These are phyloP conservation scores for Arrhamphus sclerolepis DNA, from an alignment of 2,797 vertebrate species.

Conservation along the genomic window DNA sequence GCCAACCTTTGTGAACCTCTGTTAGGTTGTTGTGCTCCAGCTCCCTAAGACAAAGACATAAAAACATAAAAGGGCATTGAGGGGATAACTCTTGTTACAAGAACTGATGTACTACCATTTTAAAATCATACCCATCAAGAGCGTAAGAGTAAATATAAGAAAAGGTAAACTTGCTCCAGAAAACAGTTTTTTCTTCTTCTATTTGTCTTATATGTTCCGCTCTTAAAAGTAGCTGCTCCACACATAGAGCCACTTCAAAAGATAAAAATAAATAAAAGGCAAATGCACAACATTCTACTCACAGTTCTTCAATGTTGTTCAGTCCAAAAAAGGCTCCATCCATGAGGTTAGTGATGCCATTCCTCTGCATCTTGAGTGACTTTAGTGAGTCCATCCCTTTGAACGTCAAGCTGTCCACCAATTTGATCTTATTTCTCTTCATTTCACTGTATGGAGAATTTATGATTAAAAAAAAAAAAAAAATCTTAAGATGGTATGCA, in stretches of 20 bases:
- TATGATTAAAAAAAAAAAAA: no score
- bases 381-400: constrained; percentile 94
- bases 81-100: background rate
- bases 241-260: background rate
- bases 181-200: no score
- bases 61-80: constrained; percentile 6
- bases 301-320: constrained; percentile 96
- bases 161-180: background rate
- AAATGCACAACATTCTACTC: constrained; percentile 68
- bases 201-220: background rate
- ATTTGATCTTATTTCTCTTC: constrained; percentile 95
- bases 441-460: constrained; percentile 84
- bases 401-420: constrained; percentile 95
- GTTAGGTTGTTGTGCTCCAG: constrained; percentile 97
- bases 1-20: constrained; percentile 96
- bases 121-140: background rate
- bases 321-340: constrained; percentile 98
- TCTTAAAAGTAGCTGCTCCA: background rate
- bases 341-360: constrained; percentile 93
- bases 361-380: constrained; percentile 95
- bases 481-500: background rate
- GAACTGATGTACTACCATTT: background rate
- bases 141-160: background rate
- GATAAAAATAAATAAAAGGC: no score
- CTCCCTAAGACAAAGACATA: constrained; percentile 79